phyloP scores from a whole-genome alignment of 2,797 vertebrate species.

The Enteromius treurensis region DNA sequence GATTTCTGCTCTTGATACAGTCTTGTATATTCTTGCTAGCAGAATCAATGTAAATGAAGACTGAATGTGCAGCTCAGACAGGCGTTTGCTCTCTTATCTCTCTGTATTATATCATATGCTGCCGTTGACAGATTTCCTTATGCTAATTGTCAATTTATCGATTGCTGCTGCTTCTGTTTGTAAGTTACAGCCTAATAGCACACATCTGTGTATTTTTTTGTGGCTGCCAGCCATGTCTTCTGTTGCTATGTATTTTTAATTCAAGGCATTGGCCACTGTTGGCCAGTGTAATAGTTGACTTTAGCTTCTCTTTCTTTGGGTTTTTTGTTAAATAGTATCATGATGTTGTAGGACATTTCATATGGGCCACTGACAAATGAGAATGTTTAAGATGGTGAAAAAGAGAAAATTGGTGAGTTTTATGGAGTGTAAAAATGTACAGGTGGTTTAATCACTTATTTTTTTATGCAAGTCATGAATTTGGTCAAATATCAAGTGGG shows the following conservation, averaged over 20 bases:
- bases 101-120: background rate
- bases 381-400: background rate
- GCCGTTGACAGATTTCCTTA: background rate
- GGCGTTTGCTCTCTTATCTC: conserved; percentile 12
- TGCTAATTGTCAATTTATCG: background rate
- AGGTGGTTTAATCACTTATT: background rate
- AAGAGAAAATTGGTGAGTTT: background rate
- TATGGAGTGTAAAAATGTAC: background rate
- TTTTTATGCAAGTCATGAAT: background rate
- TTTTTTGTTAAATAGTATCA: background rate
- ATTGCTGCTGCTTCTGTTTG: background rate
- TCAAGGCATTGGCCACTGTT: conserved; percentile 5
- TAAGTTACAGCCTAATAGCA: background rate
- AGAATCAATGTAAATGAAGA: conserved; percentile 2
- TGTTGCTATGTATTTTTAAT: conserved; percentile 26
- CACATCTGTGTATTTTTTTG: background rate
- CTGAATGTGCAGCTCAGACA: background rate
- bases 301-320: background rate
- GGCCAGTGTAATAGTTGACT: background rate
- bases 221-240: conserved; percentile 13
- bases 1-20: background rate
- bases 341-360: background rate
- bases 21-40: conserved; percentile 13
- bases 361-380: background rate
- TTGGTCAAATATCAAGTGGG: background rate